Conservation (phyloP, 2,113 vertebrate species). For the Pedionomus torquatus region DNA sequence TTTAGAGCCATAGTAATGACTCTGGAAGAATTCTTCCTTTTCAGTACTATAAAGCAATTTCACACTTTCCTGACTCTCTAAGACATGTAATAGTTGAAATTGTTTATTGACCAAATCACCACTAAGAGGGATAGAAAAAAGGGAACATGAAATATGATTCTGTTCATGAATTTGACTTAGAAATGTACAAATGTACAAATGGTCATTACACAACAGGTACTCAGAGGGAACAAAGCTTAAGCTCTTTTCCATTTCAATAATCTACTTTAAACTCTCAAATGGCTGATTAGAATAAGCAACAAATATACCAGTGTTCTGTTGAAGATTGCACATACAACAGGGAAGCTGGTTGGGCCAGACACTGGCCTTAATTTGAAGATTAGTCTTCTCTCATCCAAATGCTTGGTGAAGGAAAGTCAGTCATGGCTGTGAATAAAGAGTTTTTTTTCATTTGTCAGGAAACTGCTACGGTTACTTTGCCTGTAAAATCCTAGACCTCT, state of each 20-base stretch:
- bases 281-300: neutral
- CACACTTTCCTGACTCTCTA: conserved; percentile 66
- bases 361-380: neutral
- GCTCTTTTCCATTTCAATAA: neutral
- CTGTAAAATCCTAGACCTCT: neutral
- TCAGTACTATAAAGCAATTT: conserved; percentile 67
- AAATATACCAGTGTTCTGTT: neutral
- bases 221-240: conserved; percentile 13
- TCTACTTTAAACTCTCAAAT: neutral
- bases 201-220: conserved; percentile 2
- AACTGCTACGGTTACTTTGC: neutral
- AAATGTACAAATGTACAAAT: conserved; percentile 42
- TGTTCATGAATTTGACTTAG: conserved; percentile 14
- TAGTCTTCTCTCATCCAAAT: neutral
- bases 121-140: conserved; percentile 40
- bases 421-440: neutral
- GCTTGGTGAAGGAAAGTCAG: neutral
- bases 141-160: conserved; percentile 19
- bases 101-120: conserved; percentile 73
- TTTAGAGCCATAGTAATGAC: conserved; percentile 3
- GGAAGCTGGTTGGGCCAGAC: neutral
- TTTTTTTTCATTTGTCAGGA: neutral
- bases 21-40: conserved; percentile 59
- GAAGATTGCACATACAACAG: neutral
- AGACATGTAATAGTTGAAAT: conserved; percentile 61